A percentile compares a stretch with the other conserved stretches of the same genome.
These are phyloP conservation scores for Atherinosoma microstoma DNA, from an alignment of 2,797 vertebrate genomes.

Conservation along the genomic window DNA sequence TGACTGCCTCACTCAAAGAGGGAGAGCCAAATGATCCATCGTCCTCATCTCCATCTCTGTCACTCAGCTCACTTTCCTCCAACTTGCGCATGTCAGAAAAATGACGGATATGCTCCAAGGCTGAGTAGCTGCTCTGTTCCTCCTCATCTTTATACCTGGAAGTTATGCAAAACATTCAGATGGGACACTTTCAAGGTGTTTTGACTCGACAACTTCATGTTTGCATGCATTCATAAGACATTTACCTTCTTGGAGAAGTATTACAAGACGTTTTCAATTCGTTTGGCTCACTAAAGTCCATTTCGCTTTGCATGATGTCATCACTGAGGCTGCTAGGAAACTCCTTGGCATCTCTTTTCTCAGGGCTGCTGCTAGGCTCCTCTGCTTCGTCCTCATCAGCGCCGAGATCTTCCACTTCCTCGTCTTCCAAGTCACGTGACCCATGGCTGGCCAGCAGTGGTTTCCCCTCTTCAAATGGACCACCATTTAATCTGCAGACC, in stretches of 20 bases:
- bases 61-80: slow-evolving; percentile 92
- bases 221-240: not conserved
- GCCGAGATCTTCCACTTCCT: slow-evolving; percentile 91
- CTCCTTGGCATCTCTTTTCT: slow-evolving; percentile 84
- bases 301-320: slow-evolving; percentile 84
- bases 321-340: slow-evolving; percentile 81
- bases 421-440: slow-evolving; percentile 91
- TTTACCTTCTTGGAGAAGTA: slow-evolving; percentile 90
- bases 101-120: slow-evolving; percentile 96
- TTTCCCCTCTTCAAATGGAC: slow-evolving; percentile 92
- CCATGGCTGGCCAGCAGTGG: slow-evolving; percentile 84
- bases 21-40: slow-evolving; percentile 89
- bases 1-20: slow-evolving; percentile 91
- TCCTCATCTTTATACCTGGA: slow-evolving; percentile 89
- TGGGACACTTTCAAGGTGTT: not conserved
- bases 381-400: slow-evolving; percentile 92
- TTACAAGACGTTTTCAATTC: slow-evolving; percentile 91
- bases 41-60: slow-evolving; percentile 88
- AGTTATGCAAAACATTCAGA: slow-evolving; percentile 22
- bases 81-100: slow-evolving; percentile 95
- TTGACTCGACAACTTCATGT: not conserved
- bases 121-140: slow-evolving; percentile 91
- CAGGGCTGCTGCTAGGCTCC: slow-evolving; percentile 79
- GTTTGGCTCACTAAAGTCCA: slow-evolving; percentile 87
- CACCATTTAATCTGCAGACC: slow-evolving; percentile 89